phyloP scores from a whole-genome alignment of 35 echinoderm and acorn worm species.

The Lytechinus pictus region DNA sequence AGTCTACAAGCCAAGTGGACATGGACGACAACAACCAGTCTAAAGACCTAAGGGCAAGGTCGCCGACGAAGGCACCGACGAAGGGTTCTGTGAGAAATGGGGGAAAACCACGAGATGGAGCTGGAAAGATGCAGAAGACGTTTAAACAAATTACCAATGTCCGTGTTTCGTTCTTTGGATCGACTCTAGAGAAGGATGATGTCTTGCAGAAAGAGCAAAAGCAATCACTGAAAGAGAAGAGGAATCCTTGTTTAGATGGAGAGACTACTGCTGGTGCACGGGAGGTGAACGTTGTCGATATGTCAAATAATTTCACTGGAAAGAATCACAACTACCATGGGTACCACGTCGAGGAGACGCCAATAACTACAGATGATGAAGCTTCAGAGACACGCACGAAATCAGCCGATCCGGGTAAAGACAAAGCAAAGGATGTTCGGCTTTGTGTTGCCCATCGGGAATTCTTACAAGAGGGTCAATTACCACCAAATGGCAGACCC shows the following conservation, averaged over 20 bases:
- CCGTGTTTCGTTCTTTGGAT: not conserved
- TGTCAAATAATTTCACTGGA: slow-evolving; percentile 59
- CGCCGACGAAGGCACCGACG: not conserved
- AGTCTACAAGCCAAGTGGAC: not conserved
- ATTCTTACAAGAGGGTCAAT: slow-evolving; percentile 15
- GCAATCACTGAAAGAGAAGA: not conserved
- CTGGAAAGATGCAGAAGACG: not conserved
- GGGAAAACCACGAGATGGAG: not conserved
- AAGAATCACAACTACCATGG: slow-evolving; percentile 79
- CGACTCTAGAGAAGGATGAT: not conserved
- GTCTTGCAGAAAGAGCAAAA: not conserved
- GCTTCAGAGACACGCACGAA: not conserved
- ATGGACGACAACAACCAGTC: not conserved
- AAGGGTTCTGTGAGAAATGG: not conserved
- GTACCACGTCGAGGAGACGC: slow-evolving; percentile 66
- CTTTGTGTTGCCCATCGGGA: slow-evolving; percentile 48
- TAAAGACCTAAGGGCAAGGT: not conserved
- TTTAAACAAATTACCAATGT: slow-evolving; percentile 23
- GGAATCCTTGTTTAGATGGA: not conserved
- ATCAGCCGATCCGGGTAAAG: not conserved
- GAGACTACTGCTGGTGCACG: not conserved
- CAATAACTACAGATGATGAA: not conserved
- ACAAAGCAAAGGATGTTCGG: slow-evolving; percentile 35
- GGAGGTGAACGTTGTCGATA: slow-evolving; percentile 75
- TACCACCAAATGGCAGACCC: not conserved